Base-by-base conservation (phyloP, 2,113 vertebrate species). In the Cromileptes altivelis region DNA sequence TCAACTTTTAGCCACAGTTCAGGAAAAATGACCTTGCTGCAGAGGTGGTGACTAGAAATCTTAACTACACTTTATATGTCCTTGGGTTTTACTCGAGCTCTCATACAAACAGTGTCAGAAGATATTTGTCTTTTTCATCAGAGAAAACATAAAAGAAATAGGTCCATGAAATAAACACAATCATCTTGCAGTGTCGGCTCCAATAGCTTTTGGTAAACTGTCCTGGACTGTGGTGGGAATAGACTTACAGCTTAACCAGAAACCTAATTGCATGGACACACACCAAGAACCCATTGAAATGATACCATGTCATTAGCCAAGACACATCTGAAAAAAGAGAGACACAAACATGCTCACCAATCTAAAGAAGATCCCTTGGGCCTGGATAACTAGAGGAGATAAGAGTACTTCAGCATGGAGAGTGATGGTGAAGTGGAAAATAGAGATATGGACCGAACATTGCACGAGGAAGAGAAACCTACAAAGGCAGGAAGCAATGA, bases 221-320 rank as follows among this genome's bases (percentile, higher is more conserved):
- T 27, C 65, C 50, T 40, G 58, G 33, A 23, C 45, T 68, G 9
- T 27, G 8, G 6, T 47, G 9, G 21, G 17, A 37, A 42, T 9
- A 50, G 33, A 63, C 21, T 63, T 40, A n/a, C 33, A 63, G 61
- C 11, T 45, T 45, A 45, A 45, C 42, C 42, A 45, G 42, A 45
- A 45, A 45, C 42, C 42, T 45, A 45, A 12, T 12, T 45, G 42
- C 11, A 45, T 45, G 42, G 11, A 61, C 42, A 56, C 18, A 55
- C 45, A 23, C 52, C 25, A 21, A 58, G 45, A 53, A 40, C 68
- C 9, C 33, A 47, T 12, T 77, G 49, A 72, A 62, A 72, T 60
- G 27, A 72, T 49, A 57, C n/a, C 18, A 17, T 74, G 55, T 69
- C 69, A 73, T 78, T 82, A 73, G 40, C 37, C 45, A 72, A 71